Evolutionary conservation across 2,113 vertebrate species (phyloP).

Genomic region (Penelope pileata): DNA sequence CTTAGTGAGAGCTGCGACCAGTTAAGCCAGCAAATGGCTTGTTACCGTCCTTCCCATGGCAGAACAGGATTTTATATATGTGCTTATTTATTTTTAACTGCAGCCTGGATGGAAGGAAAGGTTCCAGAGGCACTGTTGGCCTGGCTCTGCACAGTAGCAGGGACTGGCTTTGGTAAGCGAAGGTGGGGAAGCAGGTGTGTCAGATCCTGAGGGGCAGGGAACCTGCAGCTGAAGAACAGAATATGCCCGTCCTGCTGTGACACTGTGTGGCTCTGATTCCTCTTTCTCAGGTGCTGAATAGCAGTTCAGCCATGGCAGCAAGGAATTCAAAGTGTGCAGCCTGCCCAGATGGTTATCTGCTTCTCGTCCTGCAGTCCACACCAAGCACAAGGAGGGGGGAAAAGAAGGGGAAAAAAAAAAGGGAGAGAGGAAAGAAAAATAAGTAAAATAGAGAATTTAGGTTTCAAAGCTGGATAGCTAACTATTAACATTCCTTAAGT

Average conservation of each 20-base stretch:
- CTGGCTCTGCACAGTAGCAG: not conserved
- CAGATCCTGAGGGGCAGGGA: not conserved
- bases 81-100: not conserved
- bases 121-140: not conserved
- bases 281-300: not conserved
- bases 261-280: not conserved
- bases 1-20: not conserved
- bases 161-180: not conserved
- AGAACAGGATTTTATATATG: not conserved
- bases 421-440: not conserved
- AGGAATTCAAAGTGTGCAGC: not conserved
- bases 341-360: conserved; percentile 24
- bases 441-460: not conserved
- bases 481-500: not conserved
- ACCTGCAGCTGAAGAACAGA: not conserved
- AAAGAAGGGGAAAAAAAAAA: not conserved
- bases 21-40: conserved; percentile 7
- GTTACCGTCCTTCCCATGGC: not conserved
- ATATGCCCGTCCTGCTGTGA: not conserved
- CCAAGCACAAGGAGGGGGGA: not conserved
- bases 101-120: not conserved
- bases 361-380: not conserved
- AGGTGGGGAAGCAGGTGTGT: not conserved
- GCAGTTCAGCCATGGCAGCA: not conserved
- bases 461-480: not conserved